Evolutionary conservation across 2,113 vertebrate genomes (phyloP).

Genomic region (Chloebia gouldiae): DNA sequence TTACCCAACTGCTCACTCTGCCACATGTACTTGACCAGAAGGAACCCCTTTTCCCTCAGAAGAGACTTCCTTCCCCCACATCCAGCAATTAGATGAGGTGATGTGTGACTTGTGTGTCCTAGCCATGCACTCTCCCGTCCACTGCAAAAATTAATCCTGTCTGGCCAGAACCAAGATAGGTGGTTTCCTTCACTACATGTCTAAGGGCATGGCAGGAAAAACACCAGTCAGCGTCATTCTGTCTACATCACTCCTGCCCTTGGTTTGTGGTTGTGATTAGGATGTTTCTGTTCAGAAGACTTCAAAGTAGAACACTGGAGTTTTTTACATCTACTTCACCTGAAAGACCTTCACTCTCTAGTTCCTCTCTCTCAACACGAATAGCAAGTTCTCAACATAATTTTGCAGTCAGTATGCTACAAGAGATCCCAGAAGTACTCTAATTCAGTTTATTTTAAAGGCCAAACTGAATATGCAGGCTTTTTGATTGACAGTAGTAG

Average conservation of each 20-base stretch:
- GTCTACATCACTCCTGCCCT: background rate
- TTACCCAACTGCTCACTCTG: background rate
- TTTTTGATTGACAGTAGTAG: background rate
- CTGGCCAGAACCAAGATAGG: background rate
- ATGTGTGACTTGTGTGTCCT: background rate
- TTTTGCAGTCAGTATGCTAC: background rate
- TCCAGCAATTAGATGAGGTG: background rate
- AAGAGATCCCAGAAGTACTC: background rate
- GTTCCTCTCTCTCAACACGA: background rate
- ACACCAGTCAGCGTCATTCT: rapidly evolving
- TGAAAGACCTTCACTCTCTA: background rate
- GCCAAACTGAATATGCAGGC: background rate
- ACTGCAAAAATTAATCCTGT: background rate
- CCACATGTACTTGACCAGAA: background rate
- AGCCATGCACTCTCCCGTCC: no score
- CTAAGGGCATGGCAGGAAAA: background rate
- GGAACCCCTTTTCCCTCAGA: background rate
- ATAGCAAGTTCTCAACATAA: background rate
- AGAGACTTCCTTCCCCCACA: background rate
- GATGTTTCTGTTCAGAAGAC: background rate
- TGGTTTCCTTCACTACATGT: background rate
- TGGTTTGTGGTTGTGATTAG: background rate
- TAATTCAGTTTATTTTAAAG: background rate
- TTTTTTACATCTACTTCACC: background rate
- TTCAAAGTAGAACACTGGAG: rapidly evolving